phyloP scores from a whole-genome alignment of 2,888 invertebrate genomes.

The Caenorhabditis japonica region DNA sequence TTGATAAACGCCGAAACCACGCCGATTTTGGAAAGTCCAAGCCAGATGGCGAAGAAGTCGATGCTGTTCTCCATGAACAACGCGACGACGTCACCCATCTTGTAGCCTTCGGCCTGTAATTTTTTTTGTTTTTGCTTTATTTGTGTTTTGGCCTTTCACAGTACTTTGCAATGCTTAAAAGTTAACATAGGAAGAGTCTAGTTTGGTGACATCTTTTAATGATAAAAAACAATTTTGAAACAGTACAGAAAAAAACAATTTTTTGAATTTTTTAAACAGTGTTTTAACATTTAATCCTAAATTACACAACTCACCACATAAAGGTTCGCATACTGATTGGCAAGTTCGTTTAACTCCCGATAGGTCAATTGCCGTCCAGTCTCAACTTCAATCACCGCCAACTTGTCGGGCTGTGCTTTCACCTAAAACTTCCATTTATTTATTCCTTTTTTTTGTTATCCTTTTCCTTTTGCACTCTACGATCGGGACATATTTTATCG shows the following conservation, averaged over 20 bases:
- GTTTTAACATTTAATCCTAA: no score
- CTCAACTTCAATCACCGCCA: constrained; percentile 66
- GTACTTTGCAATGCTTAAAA: no score
- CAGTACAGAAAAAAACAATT: no score
- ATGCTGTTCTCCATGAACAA: constrained; percentile 92
- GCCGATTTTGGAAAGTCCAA: constrained; percentile 87
- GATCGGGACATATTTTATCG: background rate
- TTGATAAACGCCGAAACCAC: constrained; percentile 88
- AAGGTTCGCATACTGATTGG: constrained; percentile 74
- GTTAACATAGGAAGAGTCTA: no score
- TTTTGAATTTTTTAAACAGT: no score
- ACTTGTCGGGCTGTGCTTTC: constrained; percentile 55
- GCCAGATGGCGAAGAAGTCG: constrained; percentile 92
- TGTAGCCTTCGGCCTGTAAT: constrained; percentile 65
- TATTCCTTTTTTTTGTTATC: constrained; percentile 9
- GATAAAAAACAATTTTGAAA: no score
- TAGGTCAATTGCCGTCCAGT: constrained; percentile 70
- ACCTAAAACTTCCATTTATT: constrained; percentile 43
- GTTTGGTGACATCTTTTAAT: no score
- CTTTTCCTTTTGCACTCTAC: background rate
- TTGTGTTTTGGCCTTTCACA: constrained; percentile 18
- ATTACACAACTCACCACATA: constrained; percentile 68
- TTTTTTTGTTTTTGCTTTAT: no score
- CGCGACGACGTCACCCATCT: constrained; percentile 88
- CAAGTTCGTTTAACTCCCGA: constrained; percentile 66